Conservation (phyloP, 2,888 invertebrate species). For the Lasioglossum vierecki region DNA sequence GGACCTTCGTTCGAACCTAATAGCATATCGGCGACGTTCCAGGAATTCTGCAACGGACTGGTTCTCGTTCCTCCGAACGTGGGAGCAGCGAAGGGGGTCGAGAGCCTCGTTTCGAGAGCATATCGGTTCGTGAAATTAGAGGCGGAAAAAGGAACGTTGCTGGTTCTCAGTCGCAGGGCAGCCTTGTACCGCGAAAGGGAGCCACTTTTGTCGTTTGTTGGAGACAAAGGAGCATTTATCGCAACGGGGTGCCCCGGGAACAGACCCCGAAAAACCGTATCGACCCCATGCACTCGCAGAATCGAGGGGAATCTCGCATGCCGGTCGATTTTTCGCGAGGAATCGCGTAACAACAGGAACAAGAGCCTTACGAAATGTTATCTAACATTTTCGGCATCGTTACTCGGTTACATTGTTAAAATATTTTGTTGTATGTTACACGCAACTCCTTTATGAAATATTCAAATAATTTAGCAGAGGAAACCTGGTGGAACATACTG, state of each 20-base stretch:
- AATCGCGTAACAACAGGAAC: background rate
- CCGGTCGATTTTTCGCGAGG: background rate
- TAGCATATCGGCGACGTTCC: background rate
- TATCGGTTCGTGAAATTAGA: background rate
- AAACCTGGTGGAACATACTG: background rate
- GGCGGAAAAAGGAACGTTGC: background rate
- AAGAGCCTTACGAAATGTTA: background rate
- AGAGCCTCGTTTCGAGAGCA: background rate
- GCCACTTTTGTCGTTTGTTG: slow-evolving; percentile 26
- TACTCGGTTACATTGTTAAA: background rate
- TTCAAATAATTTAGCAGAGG: background rate
- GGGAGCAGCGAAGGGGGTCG: background rate
- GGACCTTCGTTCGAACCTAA: too few relatives aligned
- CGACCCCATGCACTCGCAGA: slow-evolving; percentile 49
- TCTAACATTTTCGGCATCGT: background rate
- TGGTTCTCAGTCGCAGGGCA: background rate
- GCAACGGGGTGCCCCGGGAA: slow-evolving; percentile 51
- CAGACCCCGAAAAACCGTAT: slow-evolving; percentile 54
- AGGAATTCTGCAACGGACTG: background rate
- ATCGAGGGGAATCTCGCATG: background rate
- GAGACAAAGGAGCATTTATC: slow-evolving; percentile 75
- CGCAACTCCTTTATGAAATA: background rate
- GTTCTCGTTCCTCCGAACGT: background rate
- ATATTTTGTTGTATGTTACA: background rate
- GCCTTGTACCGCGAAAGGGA: background rate